Base-by-base conservation (phyloP, 2,888 invertebrate genomes). In the Nemurella pictetii region DNA sequence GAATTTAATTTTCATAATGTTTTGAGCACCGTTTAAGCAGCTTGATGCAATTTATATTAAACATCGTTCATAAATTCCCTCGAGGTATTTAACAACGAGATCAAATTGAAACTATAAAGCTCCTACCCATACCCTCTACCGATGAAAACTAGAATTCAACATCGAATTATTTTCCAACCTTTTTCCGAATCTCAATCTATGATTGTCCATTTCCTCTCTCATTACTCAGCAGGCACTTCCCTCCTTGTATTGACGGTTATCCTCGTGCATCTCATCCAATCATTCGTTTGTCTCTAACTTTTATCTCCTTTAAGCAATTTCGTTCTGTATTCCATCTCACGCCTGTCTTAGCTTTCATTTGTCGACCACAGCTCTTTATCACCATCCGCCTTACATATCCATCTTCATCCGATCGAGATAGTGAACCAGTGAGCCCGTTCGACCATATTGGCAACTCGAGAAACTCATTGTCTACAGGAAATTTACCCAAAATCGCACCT, bases 251-350 rank as follows among this genome's bases (percentile, higher is more conserved):
- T n/a, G n/a, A 74, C 74, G 12, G 32, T 9, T 81, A 81, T 81
- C 80, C 32, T 27, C 26, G 15, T 36, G 36, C 80, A 81, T 81
- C 80, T 81, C 80, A 35, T 81, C 36, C 36, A 30, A 36, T 81
- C 35, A 81, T 81, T 81, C 80, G 35, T 81, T 32, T 28, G 75
- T 81, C 36, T 30, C 35, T 26, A 20, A 35, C 80, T 81, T 81
- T 36, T 32, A 81, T 81, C 80, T 30, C 36, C 32, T 36, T 27
- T 26, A 36, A 30, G 36, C 30, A 81, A 81, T 36, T 35, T 36
- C 36, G 26, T 81, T 35, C 80, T 81, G 78, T 80, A 80, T 84
- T 84, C 80, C 55, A 78, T 84, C 77, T 78, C 80, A 84, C 36
- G 77, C 78, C 36, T 84, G 78, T 36, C 55, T 55, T 55, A 55